These are phyloP conservation scores for Eilema depressum DNA, from an alignment of 2,888 invertebrate genomes.

Conservation along the genomic window DNA sequence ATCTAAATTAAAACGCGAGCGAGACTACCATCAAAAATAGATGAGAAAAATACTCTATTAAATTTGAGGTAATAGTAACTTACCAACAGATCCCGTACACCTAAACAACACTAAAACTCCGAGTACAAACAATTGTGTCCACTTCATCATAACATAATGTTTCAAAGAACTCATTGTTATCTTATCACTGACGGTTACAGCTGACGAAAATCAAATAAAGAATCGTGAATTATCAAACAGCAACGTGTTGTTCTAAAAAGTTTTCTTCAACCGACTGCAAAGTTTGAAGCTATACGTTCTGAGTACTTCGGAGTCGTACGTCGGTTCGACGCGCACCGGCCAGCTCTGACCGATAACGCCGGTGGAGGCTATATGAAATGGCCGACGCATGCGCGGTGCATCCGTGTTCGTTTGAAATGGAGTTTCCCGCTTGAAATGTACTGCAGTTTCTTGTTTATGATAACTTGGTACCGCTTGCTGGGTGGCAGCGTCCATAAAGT, in stretches of 20 bases:
- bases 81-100: slow-evolving; percentile 10
- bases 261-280: slow-evolving; percentile 3
- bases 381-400: slow-evolving; percentile 6
- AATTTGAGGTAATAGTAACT: background rate
- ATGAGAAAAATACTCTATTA: no score
- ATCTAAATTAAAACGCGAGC: no score
- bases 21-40: no score
- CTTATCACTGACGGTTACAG: background rate
- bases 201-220: background rate
- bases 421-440: background rate
- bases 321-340: slow-evolving; percentile 9
- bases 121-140: slow-evolving; percentile 6
- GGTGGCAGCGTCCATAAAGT: background rate
- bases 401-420: background rate
- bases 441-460: background rate
- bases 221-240: background rate
- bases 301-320: background rate
- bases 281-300: background rate
- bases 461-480: background rate
- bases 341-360: background rate
- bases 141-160: background rate
- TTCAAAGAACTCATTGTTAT: background rate
- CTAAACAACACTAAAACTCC: slow-evolving; percentile 5
- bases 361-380: background rate
- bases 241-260: background rate